Base-by-base conservation (phyloP, 1,140 invertebrate genomes). In the Cataglyphis hispanica region DNA sequence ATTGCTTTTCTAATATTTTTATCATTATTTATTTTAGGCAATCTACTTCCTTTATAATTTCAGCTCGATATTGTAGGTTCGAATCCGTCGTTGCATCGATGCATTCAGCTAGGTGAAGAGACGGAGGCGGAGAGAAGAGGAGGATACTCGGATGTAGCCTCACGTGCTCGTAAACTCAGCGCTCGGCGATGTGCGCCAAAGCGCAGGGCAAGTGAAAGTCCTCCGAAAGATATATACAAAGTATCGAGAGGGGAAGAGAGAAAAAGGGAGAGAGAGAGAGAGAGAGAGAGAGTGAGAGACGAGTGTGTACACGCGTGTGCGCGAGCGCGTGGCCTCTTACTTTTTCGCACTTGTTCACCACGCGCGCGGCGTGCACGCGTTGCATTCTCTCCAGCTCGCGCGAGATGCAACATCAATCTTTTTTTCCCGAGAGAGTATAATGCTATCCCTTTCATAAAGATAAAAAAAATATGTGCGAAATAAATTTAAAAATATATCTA, bases 181-280 rank as follows among this genome's bases (percentile, higher is more conserved):
- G 40, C 76, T 90, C 86, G 89, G 87, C 89, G 58, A 85, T 88
- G 85, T 86, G n/a, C 67, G 80, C 83, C 78, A 84, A 77, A 89
- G 89, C 86, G 85, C 87, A 86, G 90, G 87, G 90, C 86, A 90
- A 88, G 85, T 89, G 89, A 89, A 89, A 90, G 88, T 90, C 72
- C 88, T 72, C 88, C 83, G 90, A 91, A 90, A 91, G 91, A 92
- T 86, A 81, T 46, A 78, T 34, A 58, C 34, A 67, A 40, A 72
- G 27, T 53, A 74, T 74, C 31, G n/a, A 74, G 6, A 16, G 25
- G 27, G 66, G 58, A 11, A 10, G 11, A 16, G 25, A 50, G 66
- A 74, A 11, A 10, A 40, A 67, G 69, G 56, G 69, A 69, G 43
- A 69, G 66, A 69, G 37, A 61, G n/a, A 56, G 53, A 56, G n/a